Conservation (phyloP, 35 echinoderm and acorn worm genomes). For the Heliocidaris erythrogramma region DNA sequence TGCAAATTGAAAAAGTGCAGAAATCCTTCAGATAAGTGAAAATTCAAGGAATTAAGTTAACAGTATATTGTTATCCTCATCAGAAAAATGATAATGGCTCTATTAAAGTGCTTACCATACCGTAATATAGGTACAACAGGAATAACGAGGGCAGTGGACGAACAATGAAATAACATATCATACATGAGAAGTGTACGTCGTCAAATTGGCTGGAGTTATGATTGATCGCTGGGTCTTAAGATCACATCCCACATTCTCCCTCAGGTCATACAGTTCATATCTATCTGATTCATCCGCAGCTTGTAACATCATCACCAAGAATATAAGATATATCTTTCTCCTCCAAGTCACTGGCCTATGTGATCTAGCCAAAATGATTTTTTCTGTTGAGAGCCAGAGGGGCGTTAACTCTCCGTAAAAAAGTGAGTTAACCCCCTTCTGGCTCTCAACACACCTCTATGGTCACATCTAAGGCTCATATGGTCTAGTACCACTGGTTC, state of each 20-base stretch:
- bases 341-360: neutral
- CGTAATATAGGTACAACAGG: neutral
- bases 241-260: neutral
- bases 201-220: neutral
- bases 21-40: too few relatives aligned
- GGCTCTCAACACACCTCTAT: too few relatives aligned
- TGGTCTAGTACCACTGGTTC: neutral
- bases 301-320: neutral
- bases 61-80: too few relatives aligned
- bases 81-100: too few relatives aligned
- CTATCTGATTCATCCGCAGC: neutral
- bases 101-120: too few relatives aligned
- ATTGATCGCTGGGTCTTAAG: neutral
- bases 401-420: too few relatives aligned
- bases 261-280: neutral
- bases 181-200: neutral
- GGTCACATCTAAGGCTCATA: neutral
- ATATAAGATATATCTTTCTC: neutral
- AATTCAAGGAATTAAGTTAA: too few relatives aligned
- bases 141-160: neutral
- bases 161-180: slow-evolving; percentile 6
- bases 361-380: neutral
- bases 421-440: too few relatives aligned
- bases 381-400: too few relatives aligned
- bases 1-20: too few relatives aligned